Evolutionary conservation across 2,888 invertebrate species (phyloP).

Genomic region (Orthosia gothica): DNA sequence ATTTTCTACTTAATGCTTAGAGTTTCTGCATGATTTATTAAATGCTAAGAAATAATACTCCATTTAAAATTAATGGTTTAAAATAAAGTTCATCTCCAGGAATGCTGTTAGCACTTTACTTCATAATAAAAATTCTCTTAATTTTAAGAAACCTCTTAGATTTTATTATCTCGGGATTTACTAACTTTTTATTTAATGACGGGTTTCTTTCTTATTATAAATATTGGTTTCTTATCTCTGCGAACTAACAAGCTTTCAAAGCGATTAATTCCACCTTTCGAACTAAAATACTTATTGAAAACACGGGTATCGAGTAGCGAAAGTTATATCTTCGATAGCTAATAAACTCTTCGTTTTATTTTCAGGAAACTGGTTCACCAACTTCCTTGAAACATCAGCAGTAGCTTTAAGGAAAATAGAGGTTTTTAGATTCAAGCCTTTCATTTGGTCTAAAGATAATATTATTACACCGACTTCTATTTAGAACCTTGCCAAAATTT

Average conservation of each 20-base stretch:
- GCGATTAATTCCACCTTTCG: constrained; percentile 31
- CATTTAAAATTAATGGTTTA: neutral
- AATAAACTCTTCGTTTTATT: constrained; percentile 60
- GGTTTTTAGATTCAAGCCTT: constrained; percentile 34
- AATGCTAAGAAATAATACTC: neutral
- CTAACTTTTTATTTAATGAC: neutral
- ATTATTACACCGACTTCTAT: constrained; percentile 26
- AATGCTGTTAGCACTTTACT: constrained; percentile 14
- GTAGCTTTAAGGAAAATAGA: constrained; percentile 36
- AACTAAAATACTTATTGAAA: constrained; percentile 53
- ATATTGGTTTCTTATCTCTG: neutral
- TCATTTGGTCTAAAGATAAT: constrained; percentile 33
- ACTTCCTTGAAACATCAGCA: constrained; percentile 34
- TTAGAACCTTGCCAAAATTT: constrained; percentile 32
- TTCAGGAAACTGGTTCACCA: constrained; percentile 40
- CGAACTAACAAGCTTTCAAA: constrained; percentile 11
- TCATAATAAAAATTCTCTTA: neutral
- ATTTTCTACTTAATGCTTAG: no score
- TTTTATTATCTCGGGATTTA: constrained; percentile 3
- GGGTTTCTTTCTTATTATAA: neutral
- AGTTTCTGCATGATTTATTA: neutral
- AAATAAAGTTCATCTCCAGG: constrained; percentile 28
- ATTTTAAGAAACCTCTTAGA: neutral
- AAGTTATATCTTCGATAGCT: constrained; percentile 48
- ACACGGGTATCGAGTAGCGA: constrained; percentile 29